A percentile compares a stretch with the other conserved stretches of the same genome.
phyloP scores from a whole-genome alignment of 1,140 invertebrate species.

The Penaeus indicus region DNA sequence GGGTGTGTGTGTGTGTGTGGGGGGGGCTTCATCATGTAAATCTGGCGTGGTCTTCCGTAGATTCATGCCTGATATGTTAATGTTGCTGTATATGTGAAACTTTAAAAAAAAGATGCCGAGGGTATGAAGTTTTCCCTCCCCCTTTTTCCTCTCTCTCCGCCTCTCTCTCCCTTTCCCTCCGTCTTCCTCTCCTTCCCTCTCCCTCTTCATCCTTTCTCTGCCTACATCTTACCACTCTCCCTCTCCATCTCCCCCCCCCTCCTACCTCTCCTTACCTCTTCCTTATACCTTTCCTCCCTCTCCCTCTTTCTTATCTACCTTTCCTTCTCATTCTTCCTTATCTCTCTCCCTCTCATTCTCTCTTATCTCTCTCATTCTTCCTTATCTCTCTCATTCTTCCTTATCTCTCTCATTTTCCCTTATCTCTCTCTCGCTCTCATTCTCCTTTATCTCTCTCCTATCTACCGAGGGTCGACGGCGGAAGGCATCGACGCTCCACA shows the following conservation, averaged over 20 bases:
- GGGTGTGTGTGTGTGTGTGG: not conserved
- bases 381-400: not conserved
- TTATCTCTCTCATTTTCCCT: not conserved
- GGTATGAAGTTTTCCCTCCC: not conserved
- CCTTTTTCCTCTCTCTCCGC: not conserved
- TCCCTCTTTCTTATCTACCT: not conserved
- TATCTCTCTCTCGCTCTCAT: not conserved
- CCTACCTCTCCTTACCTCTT: not conserved
- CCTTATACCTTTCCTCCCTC: too few species aligned
- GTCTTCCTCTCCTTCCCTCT: not conserved
- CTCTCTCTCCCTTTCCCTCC: not conserved
- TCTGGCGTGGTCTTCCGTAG: too few species aligned
- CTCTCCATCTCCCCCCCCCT: not conserved
- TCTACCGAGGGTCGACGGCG: not conserved
- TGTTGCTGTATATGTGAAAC: too few species aligned
- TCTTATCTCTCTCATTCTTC: not conserved
- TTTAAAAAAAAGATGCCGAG: too few species aligned
- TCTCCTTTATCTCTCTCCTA: not conserved
- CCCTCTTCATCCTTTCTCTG: not conserved
- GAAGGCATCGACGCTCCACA: too few species aligned
- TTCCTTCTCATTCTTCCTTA: not conserved
- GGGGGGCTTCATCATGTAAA: not conserved
- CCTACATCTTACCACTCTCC: not conserved
- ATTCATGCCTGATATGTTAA: too few species aligned
- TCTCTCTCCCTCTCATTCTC: not conserved